phyloP scores from a whole-genome alignment of 2,888 invertebrate species.

The Muschampia plurimacula region DNA sequence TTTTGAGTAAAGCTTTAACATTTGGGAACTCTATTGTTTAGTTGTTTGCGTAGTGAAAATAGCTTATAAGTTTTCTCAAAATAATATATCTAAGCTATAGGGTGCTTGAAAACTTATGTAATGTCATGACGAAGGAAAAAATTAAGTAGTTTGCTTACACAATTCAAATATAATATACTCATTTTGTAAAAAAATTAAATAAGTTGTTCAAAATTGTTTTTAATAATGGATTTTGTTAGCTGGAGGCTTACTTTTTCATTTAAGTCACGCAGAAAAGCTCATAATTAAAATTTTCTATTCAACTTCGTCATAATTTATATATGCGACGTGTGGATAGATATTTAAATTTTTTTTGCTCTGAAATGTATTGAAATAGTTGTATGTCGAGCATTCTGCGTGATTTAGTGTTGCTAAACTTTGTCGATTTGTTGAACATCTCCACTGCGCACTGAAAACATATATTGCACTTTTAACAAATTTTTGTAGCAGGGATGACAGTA shows the following conservation, averaged over 20 bases:
- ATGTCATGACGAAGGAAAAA: neutral
- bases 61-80: constrained; percentile 5
- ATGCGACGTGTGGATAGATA: constrained; percentile 10
- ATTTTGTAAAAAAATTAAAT: neutral
- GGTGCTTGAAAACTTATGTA: constrained; percentile 19
- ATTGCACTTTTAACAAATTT: too few species aligned
- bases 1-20: neutral
- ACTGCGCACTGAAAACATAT: too few species aligned
- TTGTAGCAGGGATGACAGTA: too few species aligned
- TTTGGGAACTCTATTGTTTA: neutral
- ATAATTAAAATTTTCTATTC: constrained; percentile 3
- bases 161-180: neutral
- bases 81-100: constrained; percentile 15
- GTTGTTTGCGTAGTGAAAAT: neutral
- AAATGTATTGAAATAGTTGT: constrained; percentile 16
- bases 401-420: neutral
- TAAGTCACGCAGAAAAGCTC: neutral
- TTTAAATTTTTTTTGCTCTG: constrained; percentile 18
- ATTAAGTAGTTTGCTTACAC: neutral
- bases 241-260: neutral
- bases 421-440: constrained; percentile 11
- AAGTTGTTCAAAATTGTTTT: too few species aligned
- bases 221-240: too few species aligned
- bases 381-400: constrained; percentile 10
- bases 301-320: constrained; percentile 1